Conservation (phyloP, 1,140 invertebrate species). For the Leptoteleia sp. region DNA sequence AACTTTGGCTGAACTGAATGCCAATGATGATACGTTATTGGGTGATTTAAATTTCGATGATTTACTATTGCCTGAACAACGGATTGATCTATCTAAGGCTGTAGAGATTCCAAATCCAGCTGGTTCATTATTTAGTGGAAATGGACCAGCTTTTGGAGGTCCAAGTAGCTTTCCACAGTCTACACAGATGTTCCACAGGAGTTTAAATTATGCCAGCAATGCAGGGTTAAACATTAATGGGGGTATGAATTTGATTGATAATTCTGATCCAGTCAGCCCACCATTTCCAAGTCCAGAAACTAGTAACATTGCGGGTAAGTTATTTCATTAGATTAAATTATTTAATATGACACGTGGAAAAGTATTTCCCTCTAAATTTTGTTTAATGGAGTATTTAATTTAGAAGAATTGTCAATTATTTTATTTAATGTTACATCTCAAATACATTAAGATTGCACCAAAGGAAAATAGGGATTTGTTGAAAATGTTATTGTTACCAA, state of each 20-base stretch:
- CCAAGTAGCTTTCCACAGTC: slow-evolving; percentile 78
- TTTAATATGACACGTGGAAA: too few species aligned
- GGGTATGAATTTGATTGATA: slow-evolving; percentile 71
- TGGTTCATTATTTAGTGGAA: slow-evolving; percentile 67
- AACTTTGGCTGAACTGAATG: slow-evolving; percentile 93
- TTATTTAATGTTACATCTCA: too few species aligned
- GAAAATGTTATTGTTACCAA: too few species aligned
- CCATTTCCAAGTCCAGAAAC: slow-evolving; percentile 76
- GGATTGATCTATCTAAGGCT: slow-evolving; percentile 70
- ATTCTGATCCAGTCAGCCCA: slow-evolving; percentile 73
- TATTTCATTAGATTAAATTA: too few species aligned
- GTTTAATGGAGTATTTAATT: too few species aligned
- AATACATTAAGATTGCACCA: too few species aligned
- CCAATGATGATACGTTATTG: slow-evolving; percentile 89
- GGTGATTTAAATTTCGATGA: slow-evolving; percentile 93
- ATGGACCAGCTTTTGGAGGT: slow-evolving; percentile 64
- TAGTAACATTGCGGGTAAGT: slow-evolving; percentile 76
- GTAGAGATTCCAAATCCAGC: slow-evolving; percentile 50
- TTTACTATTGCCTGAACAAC: slow-evolving; percentile 87
- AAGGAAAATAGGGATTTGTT: too few species aligned
- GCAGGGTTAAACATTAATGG: slow-evolving; percentile 72
- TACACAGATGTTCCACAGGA: slow-evolving; percentile 68
- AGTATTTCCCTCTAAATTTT: too few species aligned
- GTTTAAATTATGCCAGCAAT: slow-evolving; percentile 65
- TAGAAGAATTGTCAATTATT: too few species aligned